Percentiles rank a stretch among this genome's conserved stretches.
phyloP scores from a whole-genome alignment of 2,888 invertebrate genomes.

The Cremastinae sp. region DNA sequence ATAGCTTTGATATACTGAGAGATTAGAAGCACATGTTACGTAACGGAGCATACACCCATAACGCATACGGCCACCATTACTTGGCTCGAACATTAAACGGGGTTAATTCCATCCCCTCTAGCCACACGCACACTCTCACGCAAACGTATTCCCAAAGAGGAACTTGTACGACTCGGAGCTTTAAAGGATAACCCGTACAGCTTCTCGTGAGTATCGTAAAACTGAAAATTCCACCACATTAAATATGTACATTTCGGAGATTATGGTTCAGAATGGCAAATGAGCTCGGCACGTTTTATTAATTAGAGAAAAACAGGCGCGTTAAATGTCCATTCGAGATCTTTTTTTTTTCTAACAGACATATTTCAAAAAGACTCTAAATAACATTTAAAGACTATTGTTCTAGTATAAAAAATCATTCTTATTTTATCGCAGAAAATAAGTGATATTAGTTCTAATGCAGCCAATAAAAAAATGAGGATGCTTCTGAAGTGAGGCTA shows the following conservation, averaged over 20 bases:
- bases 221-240: constrained; percentile 4
- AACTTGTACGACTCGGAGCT: constrained; percentile 9
- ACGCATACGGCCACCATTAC: constrained; percentile 56
- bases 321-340: background rate
- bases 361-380: no score
- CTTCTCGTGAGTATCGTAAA: constrained; percentile 20
- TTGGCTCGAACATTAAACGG: constrained; percentile 45
- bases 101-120: constrained; percentile 45
- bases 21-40: constrained; percentile 79
- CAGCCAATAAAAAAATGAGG: no score
- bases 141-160: background rate
- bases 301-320: background rate
- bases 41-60: constrained; percentile 63
- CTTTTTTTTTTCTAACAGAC: background rate
- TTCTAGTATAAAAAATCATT: no score
- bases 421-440: no score
- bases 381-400: no score
- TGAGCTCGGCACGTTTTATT: background rate
- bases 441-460: no score
- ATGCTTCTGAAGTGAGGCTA: no score
- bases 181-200: constrained; percentile 6
- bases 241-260: background rate
- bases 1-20: constrained; percentile 77
- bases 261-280: no score
- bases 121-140: constrained; percentile 1